Evolutionary conservation across 2,113 vertebrate genomes (phyloP), one percentile per base, ranked within the genome.

Genomic region (Sylvilagus bachmani): DNA sequence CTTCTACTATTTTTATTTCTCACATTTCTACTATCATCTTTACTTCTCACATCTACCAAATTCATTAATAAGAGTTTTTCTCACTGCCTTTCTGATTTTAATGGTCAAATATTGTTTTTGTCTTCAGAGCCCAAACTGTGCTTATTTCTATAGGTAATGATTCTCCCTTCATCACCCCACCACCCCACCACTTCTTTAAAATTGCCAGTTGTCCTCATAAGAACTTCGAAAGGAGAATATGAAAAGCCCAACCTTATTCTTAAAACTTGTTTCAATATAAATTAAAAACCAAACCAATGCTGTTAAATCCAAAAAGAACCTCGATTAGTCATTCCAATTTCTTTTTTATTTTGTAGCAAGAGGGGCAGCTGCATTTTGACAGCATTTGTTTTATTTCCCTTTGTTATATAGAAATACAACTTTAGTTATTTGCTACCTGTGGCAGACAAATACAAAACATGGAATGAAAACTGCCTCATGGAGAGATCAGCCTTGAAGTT

Each of bases 201-300:
- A 84, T 53, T 58, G 1, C 10, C 71, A 31, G 1, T 9, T 82
- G 85, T 96, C 80, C 66, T 94, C 51, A 22, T 64, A 55, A 94
- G 38, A 87, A 96, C 90, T 93, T 95, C 62, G 92, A 96, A 93
- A 70, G 67, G 73, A 78, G n/a, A n/a, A 93, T 87, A 92, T 70
- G 69, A 90, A 92, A 44, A 95, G 94, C 49, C 58, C 33, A 90
- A 80, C 73, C 70, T 92, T 85, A 27, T 82, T 66, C 92, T 93
- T 93, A 87, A 95, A 73, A 69, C 5, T 82, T 96, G 77, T 67
- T 58, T 64, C 27, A 74, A 70, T 95, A 96, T 96, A 93, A 96
- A 96, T 96, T 89, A 96, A 95, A 96, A 96, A 58, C 36, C 44
- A 87, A 78, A 85, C 64, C 66, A 85, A 31, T 58, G 69, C 75